Evolutionary conservation across 2,113 vertebrate species (phyloP), one percentile per base, ranked within the genome.

Genomic region (Macrotus californicus): DNA sequence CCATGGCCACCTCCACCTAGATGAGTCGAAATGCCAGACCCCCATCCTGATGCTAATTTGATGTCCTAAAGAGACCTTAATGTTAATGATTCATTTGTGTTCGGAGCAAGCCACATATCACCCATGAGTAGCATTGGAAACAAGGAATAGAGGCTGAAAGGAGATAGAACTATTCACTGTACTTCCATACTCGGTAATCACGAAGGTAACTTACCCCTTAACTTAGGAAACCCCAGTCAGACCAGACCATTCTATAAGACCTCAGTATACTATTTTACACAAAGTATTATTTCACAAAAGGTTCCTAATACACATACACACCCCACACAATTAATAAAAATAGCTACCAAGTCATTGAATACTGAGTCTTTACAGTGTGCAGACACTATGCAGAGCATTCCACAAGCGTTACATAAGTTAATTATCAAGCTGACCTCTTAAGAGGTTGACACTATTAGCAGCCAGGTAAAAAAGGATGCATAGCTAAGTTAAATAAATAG

Each of bases 1-100:
- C 2, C 21, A 48, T 1, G 7, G 36, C 19, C 29, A n/a, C 16
- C 13, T 41, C 41, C 39, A 43, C 50, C 29, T 50, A 12, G 5
- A 43, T 6, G 75, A 80, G 22, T 90, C 46, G 66, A 36, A 81
- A 80, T 34, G 76, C 46, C 67, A 5, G 39, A 24, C 39, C 11
- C 48, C 26, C 19, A 77, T 15, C 69, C n/a, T 69, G 89, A 79
- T 67, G 41, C 52, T 88, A 86, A 95, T 89, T 76, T 87, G 46
- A 18, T 52, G 10, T 75, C 64, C 86, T 83, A 76, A 52, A 76
- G 56, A 95, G 56, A 94, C 56, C 52, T 66, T 46, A 36, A 19
- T 84, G 12, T 76, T 87, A 59, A 72, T 46, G 80, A 87, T 26
- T 87, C 34, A 16, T 72, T 92, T 89, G 92, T 81, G 95, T 84